Evolutionary conservation across 1,140 invertebrate genomes (phyloP), one percentile per base, ranked within the genome.

Genomic region (Trissolcus basalis): DNA sequence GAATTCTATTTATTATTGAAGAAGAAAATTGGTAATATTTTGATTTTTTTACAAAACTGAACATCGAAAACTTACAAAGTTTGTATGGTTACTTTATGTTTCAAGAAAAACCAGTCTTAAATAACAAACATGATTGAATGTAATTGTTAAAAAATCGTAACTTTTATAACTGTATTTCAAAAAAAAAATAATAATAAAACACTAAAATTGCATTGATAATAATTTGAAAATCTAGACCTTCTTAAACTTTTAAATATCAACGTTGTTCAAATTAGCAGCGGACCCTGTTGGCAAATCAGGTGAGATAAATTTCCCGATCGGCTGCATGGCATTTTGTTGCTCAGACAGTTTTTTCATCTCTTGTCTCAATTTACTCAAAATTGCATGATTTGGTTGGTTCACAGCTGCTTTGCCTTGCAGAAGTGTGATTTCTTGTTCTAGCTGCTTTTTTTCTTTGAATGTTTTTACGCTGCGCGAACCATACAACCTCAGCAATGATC

Each of bases 341-440:
- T 91, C 92, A 9, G 92, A 88, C 13, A 98, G 83, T 88, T 96
- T 96, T 0, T 88, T 82, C 96, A 99, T 97, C 90, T 98, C 97
- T 58, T 92, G 88, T 61, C 93, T 92, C 9, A 99, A 89, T 87
- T 98, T 98, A 60, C 96, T 93, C 12, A 99, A 89, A 82, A 99
- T 97, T 1, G 96, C 96, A 86, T 94, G 94, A 89, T 98, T 98
- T 47, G 97, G 97, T 82, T 95, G 93, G 89, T 97, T 97, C 8
- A 95, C 92, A 2, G 94, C 93, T 3, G 96, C 95, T 85, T 96
- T 95, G 80, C 94, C 95, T 86, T 97, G 96, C 8, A 98, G 88
- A 41, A 96, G 90, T 0, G 96, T 98, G 36, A 98, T 97, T 89
- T 97, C 94, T 87, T 98, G 95, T 84, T 98, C 96, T 80, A 97